phyloP scores from a whole-genome alignment of 2,888 invertebrate species.

The Ptilodon capucinus region DNA sequence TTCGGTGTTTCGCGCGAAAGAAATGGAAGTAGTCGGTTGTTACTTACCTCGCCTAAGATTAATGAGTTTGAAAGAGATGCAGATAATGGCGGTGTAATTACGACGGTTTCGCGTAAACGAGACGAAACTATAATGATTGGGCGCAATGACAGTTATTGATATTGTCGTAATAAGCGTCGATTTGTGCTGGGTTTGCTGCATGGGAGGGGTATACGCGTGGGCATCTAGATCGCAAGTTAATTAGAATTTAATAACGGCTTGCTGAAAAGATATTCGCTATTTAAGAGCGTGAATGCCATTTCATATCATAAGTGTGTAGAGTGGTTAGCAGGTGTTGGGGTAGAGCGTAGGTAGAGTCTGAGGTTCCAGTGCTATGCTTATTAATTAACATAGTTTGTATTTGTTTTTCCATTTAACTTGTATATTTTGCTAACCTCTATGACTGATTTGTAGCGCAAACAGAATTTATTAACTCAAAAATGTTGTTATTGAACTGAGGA shows the following conservation, averaged over 20 bases:
- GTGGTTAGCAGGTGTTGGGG: conserved; percentile 14
- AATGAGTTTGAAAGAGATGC: conserved; percentile 77
- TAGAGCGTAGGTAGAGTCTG: background rate
- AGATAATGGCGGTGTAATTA: conserved; percentile 71
- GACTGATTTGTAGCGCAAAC: background rate
- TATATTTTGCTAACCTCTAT: background rate
- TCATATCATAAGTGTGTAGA: conserved; percentile 14
- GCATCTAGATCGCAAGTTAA: conserved; percentile 62
- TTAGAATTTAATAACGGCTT: conserved; percentile 70
- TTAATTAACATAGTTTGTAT: background rate
- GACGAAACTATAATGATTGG: conserved; percentile 75
- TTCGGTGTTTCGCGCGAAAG: conserved; percentile 63
- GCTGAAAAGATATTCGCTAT: conserved; percentile 41
- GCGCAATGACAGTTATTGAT: conserved; percentile 78
- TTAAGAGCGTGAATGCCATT: conserved; percentile 27
- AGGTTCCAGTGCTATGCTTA: background rate
- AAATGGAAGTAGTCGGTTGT: conserved; percentile 64
- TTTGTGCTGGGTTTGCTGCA: conserved; percentile 56
- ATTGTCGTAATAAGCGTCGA: conserved; percentile 67
- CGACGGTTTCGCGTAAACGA: conserved; percentile 72
- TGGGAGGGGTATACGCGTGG: conserved; percentile 51
- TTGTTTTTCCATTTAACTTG: background rate
- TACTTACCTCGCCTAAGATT: conserved; percentile 59
- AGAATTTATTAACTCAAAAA: background rate
- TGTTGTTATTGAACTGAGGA: too few species aligned